Percentiles rank a stretch among this genome's conserved stretches.
Evolutionary conservation across 1,140 invertebrate species (phyloP).

Genomic region (Macrosteles quadrilineatus): DNA sequence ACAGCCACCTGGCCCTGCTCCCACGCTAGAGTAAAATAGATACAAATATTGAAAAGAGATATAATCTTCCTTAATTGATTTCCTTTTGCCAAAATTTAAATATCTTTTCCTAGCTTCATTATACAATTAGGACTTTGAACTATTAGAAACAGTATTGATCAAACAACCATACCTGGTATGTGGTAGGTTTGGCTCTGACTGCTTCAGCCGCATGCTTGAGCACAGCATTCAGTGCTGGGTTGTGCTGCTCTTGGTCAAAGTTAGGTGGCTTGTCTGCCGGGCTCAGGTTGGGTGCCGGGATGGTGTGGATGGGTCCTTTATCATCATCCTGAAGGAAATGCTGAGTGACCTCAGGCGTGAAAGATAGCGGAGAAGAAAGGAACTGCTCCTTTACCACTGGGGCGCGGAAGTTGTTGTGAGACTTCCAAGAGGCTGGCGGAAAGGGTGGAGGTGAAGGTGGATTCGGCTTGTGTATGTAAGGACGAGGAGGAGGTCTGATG

Average conservation of each 20-base stretch:
- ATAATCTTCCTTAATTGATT: too few relatives aligned
- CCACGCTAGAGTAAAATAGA: too few relatives aligned
- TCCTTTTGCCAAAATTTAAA: too few relatives aligned
- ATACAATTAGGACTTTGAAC: too few relatives aligned
- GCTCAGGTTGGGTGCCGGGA: conserved; percentile 77
- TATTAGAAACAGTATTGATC: too few relatives aligned
- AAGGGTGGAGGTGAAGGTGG: conserved; percentile 27
- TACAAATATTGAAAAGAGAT: too few relatives aligned
- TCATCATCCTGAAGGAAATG: conserved; percentile 49
- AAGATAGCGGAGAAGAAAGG: conserved; percentile 19
- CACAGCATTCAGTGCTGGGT: conserved; percentile 26
- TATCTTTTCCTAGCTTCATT: too few relatives aligned
- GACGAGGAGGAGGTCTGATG: neutral
- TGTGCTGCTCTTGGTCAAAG: neutral
- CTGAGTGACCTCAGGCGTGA: neutral
- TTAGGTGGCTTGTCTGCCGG: conserved; percentile 37
- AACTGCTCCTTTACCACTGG: conserved; percentile 37
- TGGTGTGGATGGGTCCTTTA: conserved; percentile 76
- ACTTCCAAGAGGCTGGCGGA: conserved; percentile 31
- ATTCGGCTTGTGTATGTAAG: conserved; percentile 10
- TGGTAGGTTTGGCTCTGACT: conserved; percentile 25
- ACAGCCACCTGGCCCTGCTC: too few relatives aligned
- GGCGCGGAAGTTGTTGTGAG: conserved; percentile 30
- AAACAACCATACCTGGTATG: neutral
- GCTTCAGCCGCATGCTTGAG: conserved; percentile 32